Conservation (phyloP, 1,140 invertebrate genomes). For the Asbolus verrucosus region DNA sequence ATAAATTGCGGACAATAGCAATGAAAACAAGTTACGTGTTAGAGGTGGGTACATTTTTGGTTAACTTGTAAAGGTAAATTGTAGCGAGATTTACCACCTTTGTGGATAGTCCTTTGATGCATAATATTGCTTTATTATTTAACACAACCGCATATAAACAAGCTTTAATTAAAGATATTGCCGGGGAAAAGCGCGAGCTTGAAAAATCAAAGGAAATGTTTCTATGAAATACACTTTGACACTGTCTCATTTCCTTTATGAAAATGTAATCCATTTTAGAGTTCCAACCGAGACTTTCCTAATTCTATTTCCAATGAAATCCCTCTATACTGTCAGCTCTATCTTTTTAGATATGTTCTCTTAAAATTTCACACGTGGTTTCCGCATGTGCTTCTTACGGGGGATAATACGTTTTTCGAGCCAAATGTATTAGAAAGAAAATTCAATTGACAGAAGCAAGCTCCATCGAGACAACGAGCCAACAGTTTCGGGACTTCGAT, state of each 20-base stretch:
- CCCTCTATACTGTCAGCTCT: constrained; percentile 39
- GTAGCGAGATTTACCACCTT: no score
- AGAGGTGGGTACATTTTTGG: constrained; percentile 40
- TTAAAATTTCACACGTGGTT: constrained; percentile 55
- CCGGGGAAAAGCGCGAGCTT: no score
- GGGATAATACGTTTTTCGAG: constrained; percentile 46
- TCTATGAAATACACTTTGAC: neutral
- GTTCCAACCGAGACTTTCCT: constrained; percentile 50
- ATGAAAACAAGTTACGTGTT: constrained; percentile 47
- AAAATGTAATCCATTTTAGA: constrained; percentile 50
- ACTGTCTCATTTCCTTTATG: constrained; percentile 39
- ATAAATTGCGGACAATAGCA: constrained; percentile 49
- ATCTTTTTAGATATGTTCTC: constrained; percentile 50
- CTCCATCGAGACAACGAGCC: constrained; percentile 23
- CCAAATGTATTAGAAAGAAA: constrained; percentile 57
- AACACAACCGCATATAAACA: no score
- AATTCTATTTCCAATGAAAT: constrained; percentile 51
- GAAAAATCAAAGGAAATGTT: constrained; percentile 10
- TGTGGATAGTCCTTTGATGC: no score
- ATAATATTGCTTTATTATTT: no score
- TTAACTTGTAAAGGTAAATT: constrained; percentile 33
- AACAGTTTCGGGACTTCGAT: constrained; percentile 30
- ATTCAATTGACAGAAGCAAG: constrained; percentile 56
- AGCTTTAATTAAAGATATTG: no score
- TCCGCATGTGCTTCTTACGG: constrained; percentile 40